A percentile compares a stretch with the other conserved stretches of the same genome.
Conservation (phyloP, 2,888 invertebrate genomes). For the Venusia cambrica region DNA sequence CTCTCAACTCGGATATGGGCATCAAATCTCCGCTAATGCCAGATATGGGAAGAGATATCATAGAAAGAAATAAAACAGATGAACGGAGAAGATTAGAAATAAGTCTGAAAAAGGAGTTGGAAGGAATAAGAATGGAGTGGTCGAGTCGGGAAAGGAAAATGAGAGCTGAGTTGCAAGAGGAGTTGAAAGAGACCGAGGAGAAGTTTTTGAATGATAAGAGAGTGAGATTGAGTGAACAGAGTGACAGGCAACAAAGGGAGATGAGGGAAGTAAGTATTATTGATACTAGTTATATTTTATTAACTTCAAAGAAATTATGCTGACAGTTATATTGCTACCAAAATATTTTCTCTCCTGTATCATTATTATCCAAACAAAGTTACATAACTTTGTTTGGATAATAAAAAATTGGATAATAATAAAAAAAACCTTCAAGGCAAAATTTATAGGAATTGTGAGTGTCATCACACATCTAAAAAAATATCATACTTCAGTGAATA, state of each 20-base stretch:
- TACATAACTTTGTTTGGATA: too few relatives aligned
- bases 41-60: slow-evolving; percentile 66
- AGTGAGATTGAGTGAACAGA: slow-evolving; percentile 64
- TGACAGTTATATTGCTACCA: too few relatives aligned
- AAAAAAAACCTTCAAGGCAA: too few relatives aligned
- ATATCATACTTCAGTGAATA: too few relatives aligned
- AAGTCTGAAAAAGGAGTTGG: slow-evolving; percentile 72
- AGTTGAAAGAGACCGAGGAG: slow-evolving; percentile 73
- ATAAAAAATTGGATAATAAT: too few relatives aligned
- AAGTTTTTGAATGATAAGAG: slow-evolving; percentile 63
- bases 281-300: neutral
- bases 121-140: slow-evolving; percentile 79
- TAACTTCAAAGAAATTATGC: neutral
- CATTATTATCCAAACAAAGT: too few relatives aligned
- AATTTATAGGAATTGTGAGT: too few relatives aligned
- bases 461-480: too few relatives aligned
- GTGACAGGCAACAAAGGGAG: slow-evolving; percentile 68
- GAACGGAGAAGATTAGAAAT: slow-evolving; percentile 66
- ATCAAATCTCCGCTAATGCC: slow-evolving; percentile 62
- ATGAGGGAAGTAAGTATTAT: slow-evolving; percentile 59
- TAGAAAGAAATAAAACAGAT: slow-evolving; percentile 66
- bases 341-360: too few relatives aligned
- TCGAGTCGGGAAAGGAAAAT: slow-evolving; percentile 77
- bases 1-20: too few relatives aligned
- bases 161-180: slow-evolving; percentile 76